Conservation (phyloP, 1,140 invertebrate species). For the Brachionus paranguensis region DNA sequence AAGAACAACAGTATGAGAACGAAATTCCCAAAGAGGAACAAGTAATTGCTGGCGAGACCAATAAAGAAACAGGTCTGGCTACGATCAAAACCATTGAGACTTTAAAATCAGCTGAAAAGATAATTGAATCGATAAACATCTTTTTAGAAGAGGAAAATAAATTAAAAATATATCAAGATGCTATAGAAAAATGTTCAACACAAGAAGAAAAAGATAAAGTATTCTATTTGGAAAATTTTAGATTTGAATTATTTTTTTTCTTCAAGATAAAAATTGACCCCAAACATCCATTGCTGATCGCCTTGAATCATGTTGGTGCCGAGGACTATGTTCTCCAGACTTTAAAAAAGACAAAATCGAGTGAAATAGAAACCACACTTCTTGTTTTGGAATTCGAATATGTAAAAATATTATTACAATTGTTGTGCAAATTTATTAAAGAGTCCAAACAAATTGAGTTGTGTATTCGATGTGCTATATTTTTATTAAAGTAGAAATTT, state of each 20-base stretch:
- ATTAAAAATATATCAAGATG: constrained; percentile 45
- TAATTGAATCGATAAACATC: constrained; percentile 78
- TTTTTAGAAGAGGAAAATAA: constrained; percentile 61
- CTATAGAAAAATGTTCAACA: not conserved
- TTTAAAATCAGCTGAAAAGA: constrained; percentile 78
- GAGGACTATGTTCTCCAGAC: constrained; percentile 75
- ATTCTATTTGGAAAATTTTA: not conserved
- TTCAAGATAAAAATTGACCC: not conserved
- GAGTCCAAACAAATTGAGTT: constrained; percentile 69
- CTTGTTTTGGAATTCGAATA: constrained; percentile 74
- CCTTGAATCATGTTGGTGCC: constrained; percentile 49
- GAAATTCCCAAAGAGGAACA: constrained; percentile 65
- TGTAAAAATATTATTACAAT: constrained; percentile 70
- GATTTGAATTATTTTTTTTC: not conserved
- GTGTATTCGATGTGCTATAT: constrained; percentile 67
- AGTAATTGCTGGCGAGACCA: constrained; percentile 57
- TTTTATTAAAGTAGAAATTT: constrained; percentile 64
- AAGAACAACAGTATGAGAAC: constrained; percentile 51
- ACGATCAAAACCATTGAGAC: constrained; percentile 82
- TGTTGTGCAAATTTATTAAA: constrained; percentile 63
- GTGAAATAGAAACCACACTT: constrained; percentile 82
- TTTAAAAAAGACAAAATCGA: constrained; percentile 68
- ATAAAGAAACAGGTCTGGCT: constrained; percentile 69
- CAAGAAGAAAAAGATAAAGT: constrained; percentile 28
- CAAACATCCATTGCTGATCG: constrained; percentile 66